Conservation (phyloP, 35 echinoderm and acorn worm genomes). For the Lytechinus pictus region DNA sequence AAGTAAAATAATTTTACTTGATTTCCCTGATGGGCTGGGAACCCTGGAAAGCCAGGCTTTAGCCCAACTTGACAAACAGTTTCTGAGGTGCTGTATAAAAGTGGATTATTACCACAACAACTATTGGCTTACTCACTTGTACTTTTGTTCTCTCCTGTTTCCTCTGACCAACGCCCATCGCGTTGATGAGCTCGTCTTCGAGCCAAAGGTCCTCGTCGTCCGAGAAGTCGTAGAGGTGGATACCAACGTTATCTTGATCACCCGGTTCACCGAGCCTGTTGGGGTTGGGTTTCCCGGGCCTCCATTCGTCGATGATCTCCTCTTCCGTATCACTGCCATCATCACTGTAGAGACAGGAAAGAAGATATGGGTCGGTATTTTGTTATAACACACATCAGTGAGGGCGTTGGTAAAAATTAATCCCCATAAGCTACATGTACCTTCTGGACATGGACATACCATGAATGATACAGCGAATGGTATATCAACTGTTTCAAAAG, state of each 20-base stretch:
- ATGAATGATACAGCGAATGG: no score
- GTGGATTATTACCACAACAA: no score
- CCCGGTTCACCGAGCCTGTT: constrained; percentile 55
- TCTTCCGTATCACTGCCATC: constrained; percentile 64
- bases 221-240: constrained; percentile 60
- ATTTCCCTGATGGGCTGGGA: no score
- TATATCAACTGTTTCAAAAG: no score
- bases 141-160: constrained; percentile 47
- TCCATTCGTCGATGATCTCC: constrained; percentile 44
- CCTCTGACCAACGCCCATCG: constrained; percentile 45
- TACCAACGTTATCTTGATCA: constrained; percentile 58
- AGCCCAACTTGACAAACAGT: no score
- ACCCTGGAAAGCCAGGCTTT: no score
- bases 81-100: no score
- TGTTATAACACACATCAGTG: no score
- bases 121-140: neutral
- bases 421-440: no score
- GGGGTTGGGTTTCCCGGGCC: constrained; percentile 46
- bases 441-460: no score
- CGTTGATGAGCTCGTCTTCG: constrained; percentile 42
- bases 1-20: no score
- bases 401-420: no score
- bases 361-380: neutral
- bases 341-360: constrained; percentile 12
- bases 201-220: constrained; percentile 60